A percentile compares a stretch with the other conserved stretches of the same genome.
phyloP scores from a whole-genome alignment of 2,888 invertebrate species.

The Nomada lathburiana region DNA sequence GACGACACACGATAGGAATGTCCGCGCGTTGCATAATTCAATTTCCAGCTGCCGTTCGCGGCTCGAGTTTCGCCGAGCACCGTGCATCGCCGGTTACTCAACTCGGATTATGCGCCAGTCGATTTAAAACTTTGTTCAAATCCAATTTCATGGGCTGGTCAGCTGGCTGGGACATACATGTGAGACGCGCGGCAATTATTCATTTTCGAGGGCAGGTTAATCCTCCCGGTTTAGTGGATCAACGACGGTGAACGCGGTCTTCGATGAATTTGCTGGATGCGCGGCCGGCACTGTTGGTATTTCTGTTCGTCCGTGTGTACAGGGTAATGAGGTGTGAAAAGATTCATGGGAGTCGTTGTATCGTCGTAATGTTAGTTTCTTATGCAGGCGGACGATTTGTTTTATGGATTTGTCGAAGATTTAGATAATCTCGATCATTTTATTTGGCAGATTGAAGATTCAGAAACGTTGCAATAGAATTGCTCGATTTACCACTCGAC shows the following conservation, averaged over 20 bases:
- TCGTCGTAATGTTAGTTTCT: too few species aligned
- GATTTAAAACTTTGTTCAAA: slow-evolving; percentile 62
- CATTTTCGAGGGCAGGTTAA: slow-evolving; percentile 24
- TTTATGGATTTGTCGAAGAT: too few species aligned
- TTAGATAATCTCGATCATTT: too few species aligned
- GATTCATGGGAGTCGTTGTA: too few species aligned
- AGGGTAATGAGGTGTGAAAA: too few species aligned
- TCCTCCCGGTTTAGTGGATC: slow-evolving; percentile 9
- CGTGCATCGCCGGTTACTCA: slow-evolving; percentile 50
- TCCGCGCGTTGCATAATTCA: slow-evolving; percentile 63
- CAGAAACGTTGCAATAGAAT: too few species aligned
- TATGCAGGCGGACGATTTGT: too few species aligned
- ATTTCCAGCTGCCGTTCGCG: slow-evolving; percentile 48
- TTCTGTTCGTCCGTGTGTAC: background rate
- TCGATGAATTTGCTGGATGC: background rate
- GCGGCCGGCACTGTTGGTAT: background rate
- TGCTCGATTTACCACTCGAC: too few species aligned
- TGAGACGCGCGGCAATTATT: slow-evolving; percentile 40
- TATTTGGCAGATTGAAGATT: too few species aligned
- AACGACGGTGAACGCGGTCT: slow-evolving; percentile 5
- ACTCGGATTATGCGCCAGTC: slow-evolving; percentile 62
- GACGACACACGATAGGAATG: slow-evolving; percentile 55
- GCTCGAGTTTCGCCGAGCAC: slow-evolving; percentile 51
- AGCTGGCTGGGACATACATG: slow-evolving; percentile 12
- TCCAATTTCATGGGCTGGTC: slow-evolving; percentile 53